These are phyloP conservation scores for Drosophila repletoides DNA, from an alignment of 1,140 invertebrate genomes.

Conservation along the genomic window DNA sequence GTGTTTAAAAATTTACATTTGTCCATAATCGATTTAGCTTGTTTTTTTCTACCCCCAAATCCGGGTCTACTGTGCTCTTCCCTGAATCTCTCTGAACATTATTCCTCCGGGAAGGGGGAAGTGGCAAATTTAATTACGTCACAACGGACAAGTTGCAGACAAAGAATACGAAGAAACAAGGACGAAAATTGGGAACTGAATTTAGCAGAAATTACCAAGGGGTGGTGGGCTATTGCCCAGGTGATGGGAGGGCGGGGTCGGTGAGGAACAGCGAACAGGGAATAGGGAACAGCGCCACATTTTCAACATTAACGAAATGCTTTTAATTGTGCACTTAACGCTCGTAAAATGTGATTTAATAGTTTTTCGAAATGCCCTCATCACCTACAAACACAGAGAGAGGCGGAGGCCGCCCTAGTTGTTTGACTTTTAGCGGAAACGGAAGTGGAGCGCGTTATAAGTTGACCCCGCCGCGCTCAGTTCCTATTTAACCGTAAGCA, in stretches of 20 bases:
- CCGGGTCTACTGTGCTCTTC: no score
- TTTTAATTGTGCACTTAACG: conserved; percentile 80
- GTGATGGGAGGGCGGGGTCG: background rate
- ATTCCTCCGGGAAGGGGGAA: conserved; percentile 36
- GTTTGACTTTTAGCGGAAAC: conserved; percentile 36
- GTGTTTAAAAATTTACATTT: conserved; percentile 45
- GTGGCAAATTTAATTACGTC: conserved; percentile 72
- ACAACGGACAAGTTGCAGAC: conserved; percentile 23
- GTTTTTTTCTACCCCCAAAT: no score
- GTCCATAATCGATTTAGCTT: conserved; percentile 68
- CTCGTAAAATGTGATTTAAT: conserved; percentile 81
- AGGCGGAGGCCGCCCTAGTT: conserved; percentile 21
- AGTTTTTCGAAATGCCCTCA: conserved; percentile 65
- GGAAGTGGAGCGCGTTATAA: conserved; percentile 64
- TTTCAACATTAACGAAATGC: conserved; percentile 78
- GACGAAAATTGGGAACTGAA: background rate
- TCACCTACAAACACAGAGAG: no score
- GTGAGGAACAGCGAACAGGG: background rate
- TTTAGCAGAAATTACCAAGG: background rate
- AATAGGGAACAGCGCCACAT: conserved; percentile 48
- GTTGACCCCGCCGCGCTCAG: conserved; percentile 56
- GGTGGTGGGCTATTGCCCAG: background rate
- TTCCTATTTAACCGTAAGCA: conserved; percentile 58
- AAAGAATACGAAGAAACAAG: conserved; percentile 7
- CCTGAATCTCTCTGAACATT: no score